Evolutionary conservation across 1,140 invertebrate genomes (phyloP).

Genomic region (Solen grandis): DNA sequence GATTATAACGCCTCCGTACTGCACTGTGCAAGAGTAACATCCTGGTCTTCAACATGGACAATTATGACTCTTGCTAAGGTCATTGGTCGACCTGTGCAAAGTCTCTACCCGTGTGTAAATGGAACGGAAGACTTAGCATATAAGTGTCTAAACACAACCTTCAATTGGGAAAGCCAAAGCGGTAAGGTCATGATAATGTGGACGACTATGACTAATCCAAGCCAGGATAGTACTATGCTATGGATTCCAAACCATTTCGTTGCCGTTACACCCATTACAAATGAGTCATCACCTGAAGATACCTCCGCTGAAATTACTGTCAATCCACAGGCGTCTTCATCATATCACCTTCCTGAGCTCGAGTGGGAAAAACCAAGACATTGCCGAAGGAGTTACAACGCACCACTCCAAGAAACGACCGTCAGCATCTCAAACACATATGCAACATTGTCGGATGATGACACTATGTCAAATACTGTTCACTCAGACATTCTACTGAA

Average conservation of each 20-base stretch:
- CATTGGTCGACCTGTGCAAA: not conserved
- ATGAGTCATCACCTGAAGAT: no score
- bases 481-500: no score
- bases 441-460: no score
- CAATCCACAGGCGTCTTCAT: no score
- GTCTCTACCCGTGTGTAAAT: not conserved
- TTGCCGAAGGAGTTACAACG: no score
- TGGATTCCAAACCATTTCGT: constrained; percentile 26
- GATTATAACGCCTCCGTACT: not conserved
- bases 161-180: not conserved
- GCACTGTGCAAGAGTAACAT: not conserved
- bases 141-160: not conserved
- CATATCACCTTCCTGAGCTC: no score
- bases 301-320: no score
- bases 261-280: not conserved
- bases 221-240: not conserved
- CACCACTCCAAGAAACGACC: no score
- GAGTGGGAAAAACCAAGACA: no score
- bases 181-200: not conserved
- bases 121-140: not conserved
- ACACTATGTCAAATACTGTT: no score
- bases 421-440: no score
- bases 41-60: not conserved
- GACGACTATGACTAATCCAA: not conserved
- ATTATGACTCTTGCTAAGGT: no score